These are phyloP conservation scores for Grus americana DNA, from an alignment of 2,113 vertebrate genomes.

Conservation along the genomic window DNA sequence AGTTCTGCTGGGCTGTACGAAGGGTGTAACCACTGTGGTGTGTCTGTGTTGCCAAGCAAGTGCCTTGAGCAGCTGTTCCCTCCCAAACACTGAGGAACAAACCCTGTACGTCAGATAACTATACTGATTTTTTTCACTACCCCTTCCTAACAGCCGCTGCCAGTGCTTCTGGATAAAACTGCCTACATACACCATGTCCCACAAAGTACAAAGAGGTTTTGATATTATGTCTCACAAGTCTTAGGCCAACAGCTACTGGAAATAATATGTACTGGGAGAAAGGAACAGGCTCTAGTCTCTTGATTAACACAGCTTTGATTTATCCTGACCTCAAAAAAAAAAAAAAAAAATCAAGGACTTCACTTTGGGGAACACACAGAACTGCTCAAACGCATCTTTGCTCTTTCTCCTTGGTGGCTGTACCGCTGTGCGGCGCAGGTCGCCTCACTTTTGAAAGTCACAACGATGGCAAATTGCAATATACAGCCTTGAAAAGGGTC, in stretches of 20 bases:
- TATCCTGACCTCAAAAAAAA: not conserved
- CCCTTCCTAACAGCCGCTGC: not conserved
- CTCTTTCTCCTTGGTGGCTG: not conserved
- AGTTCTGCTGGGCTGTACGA: not conserved
- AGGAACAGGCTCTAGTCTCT: not conserved
- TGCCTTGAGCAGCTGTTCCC: not conserved
- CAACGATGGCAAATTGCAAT: not conserved
- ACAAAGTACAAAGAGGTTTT: not conserved
- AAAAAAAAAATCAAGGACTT: not conserved
- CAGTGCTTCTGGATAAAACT: not conserved
- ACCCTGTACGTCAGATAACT: not conserved
- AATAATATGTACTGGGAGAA: not conserved
- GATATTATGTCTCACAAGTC: not conserved
- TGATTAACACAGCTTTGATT: not conserved
- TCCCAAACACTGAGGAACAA: not conserved
- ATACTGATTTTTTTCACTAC: not conserved
- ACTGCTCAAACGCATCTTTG: not conserved
- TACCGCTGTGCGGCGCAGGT: not conserved
- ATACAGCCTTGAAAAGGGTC: not conserved
- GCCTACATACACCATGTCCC: rapidly evolving
- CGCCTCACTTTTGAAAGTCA: rapidly evolving
- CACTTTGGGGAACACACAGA: not conserved
- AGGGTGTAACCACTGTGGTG: not conserved
- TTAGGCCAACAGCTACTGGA: not conserved
- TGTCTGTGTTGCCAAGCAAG: too few relatives aligned